Percentiles rank a stretch among this genome's conserved stretches.
These are phyloP conservation scores for Glaucopsyche alexis DNA, from an alignment of 2,888 invertebrate species.

Conservation along the genomic window DNA sequence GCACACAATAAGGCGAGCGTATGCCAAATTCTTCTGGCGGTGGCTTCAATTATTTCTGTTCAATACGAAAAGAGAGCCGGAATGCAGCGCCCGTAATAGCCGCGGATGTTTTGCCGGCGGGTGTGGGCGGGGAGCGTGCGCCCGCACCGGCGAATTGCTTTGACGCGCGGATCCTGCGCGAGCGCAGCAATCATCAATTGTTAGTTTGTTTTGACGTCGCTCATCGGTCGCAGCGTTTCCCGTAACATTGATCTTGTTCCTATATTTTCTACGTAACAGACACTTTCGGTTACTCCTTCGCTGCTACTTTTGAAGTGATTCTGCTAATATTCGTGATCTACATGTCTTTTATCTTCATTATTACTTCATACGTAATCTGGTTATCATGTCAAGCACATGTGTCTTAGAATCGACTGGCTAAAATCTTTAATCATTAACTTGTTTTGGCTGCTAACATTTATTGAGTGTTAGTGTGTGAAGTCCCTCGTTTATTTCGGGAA, in stretches of 20 bases:
- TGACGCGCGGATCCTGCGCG: slow-evolving; percentile 31
- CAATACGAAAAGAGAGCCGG: slow-evolving; percentile 64
- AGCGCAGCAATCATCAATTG: slow-evolving; percentile 26
- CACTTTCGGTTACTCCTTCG: not conserved
- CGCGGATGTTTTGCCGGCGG: slow-evolving; percentile 64
- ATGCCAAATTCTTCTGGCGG: slow-evolving; percentile 58
- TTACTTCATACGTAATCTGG: no score
- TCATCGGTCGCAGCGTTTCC: slow-evolving; percentile 15
- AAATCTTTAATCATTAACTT: not conserved
- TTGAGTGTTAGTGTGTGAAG: not conserved
- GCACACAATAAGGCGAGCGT: slow-evolving; percentile 34
- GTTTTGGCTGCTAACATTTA: not conserved
- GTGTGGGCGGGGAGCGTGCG: slow-evolving; percentile 47
- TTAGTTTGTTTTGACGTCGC: slow-evolving; percentile 34
- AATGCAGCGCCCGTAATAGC: slow-evolving; percentile 69
- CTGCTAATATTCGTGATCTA: no score
- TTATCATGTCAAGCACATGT: not conserved
- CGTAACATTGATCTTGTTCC: slow-evolving; percentile 1
- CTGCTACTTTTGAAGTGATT: not conserved
- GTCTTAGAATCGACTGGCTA: not conserved
- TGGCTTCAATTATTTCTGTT: slow-evolving; percentile 66
- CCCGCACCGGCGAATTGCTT: slow-evolving; percentile 19
- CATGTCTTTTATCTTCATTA: no score
- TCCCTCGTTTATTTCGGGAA: slow-evolving; percentile 31
- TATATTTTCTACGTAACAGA: not conserved